Conservation (phyloP, 1,140 invertebrate genomes). For the Calephelis virginiensis region DNA sequence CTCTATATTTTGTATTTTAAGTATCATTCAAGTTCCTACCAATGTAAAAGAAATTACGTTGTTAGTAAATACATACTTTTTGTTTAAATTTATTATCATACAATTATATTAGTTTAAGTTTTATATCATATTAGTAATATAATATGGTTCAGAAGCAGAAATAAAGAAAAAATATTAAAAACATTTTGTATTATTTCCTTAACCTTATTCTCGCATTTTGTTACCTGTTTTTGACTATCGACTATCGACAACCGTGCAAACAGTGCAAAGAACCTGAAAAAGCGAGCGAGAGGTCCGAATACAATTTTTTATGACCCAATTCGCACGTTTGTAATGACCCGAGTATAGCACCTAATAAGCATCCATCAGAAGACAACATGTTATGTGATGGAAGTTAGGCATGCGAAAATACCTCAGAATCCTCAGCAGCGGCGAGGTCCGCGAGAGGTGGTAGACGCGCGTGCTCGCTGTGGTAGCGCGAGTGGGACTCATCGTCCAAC, state of each 20-base stretch:
- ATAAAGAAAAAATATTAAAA: conserved; percentile 6
- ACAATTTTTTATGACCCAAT: too few species aligned
- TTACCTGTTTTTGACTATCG: not conserved
- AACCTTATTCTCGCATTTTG: not conserved
- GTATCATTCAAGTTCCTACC: too few species aligned
- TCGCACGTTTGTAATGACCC: not conserved
- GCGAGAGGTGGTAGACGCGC: conserved; percentile 51
- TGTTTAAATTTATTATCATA: not conserved
- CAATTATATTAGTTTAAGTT: not conserved
- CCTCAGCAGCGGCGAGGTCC: conserved; percentile 83
- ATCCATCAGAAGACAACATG: too few species aligned
- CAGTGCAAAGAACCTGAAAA: not conserved
- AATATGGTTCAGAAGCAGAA: not conserved
- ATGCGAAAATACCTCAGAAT: conserved; percentile 82
- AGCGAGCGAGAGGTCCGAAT: too few species aligned
- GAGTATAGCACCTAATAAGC: too few species aligned
- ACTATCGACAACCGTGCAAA: not conserved
- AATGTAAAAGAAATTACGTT: not conserved
- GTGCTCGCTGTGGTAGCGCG: conserved; percentile 85
- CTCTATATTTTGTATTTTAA: too few species aligned
- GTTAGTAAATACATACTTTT: not conserved
- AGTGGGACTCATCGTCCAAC: conserved; percentile 88
- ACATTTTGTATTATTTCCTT: not conserved
- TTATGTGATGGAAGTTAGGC: too few species aligned
- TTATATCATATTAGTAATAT: not conserved